phyloP scores from a whole-genome alignment of 1,140 invertebrate species.

The Drosophila arawakana region DNA sequence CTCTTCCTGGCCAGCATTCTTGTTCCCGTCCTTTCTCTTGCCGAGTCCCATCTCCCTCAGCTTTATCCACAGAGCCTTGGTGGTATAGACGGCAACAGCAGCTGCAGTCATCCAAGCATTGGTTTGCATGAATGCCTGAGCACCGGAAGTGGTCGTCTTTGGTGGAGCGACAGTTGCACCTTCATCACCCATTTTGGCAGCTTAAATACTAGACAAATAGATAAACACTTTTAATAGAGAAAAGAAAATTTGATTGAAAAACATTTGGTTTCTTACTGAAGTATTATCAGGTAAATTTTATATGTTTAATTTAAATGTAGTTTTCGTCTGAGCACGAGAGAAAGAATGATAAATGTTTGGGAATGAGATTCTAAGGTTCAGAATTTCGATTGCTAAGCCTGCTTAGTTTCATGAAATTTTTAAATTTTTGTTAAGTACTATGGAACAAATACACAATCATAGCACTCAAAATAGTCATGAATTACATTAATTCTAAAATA shows the following conservation, averaged over 20 bases:
- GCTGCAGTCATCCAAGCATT: conserved; percentile 36
- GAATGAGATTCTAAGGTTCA: not conserved
- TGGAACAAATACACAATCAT: not conserved
- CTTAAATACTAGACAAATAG: conserved; percentile 1
- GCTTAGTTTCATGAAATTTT: not conserved
- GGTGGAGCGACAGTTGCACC: not conserved
- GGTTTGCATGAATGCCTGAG: not conserved
- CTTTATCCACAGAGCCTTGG: conserved; percentile 49
- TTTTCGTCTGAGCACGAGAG: conserved; percentile 9
- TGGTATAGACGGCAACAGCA: conserved; percentile 37
- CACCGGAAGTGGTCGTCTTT: conserved; percentile 35
- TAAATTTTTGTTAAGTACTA: not conserved
- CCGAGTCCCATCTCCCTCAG: not conserved
- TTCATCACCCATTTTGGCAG: not conserved
- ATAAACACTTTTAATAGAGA: not conserved
- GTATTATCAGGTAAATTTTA: not conserved
- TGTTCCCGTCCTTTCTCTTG: not conserved
- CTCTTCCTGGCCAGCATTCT: not conserved
- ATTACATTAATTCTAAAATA: too few species aligned
- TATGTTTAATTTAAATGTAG: conserved; percentile 13
- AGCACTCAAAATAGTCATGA: not conserved
- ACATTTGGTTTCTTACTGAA: not conserved
- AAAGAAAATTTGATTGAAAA: not conserved
- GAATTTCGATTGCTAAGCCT: not conserved
- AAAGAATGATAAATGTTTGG: not conserved